Evolutionary conservation across 92 coral and sea anemone genomes (phyloP).

Genomic region (Phenganax subtilis): DNA sequence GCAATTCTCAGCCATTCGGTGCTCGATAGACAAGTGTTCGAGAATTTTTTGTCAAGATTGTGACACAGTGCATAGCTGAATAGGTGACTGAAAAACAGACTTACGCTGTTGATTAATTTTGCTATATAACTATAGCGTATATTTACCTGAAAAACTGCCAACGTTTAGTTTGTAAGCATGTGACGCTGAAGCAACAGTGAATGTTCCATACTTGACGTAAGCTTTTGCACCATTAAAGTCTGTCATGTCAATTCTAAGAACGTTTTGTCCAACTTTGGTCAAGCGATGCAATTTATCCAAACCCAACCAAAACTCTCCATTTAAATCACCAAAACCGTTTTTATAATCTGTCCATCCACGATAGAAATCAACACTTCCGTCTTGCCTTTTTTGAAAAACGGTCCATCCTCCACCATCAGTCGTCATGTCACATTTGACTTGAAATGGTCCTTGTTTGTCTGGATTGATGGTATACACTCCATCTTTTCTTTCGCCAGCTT

Average conservation of each 20-base stretch:
- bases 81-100: too few relatives aligned
- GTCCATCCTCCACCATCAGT: too few relatives aligned
- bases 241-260: neutral
- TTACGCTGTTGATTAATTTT: neutral
- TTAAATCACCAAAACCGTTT: neutral
- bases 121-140: neutral
- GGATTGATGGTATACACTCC: too few relatives aligned
- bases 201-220: neutral
- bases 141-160: neutral
- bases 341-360: too few relatives aligned
- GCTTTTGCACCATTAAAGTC: neutral
- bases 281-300: constrained; percentile 1
- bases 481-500: neutral
- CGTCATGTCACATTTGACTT: too few relatives aligned
- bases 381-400: too few relatives aligned
- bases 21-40: too few relatives aligned
- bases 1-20: too few relatives aligned
- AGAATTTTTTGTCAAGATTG: neutral
- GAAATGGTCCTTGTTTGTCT: too few relatives aligned
- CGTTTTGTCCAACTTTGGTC: neutral
- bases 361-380: too few relatives aligned
- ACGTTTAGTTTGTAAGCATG: neutral
- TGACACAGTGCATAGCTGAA: neutral
- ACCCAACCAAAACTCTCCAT: neutral
- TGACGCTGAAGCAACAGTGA: neutral